Evolutionary conservation across 2,113 vertebrate genomes (phyloP), one percentile per base, ranked within the genome.

Genomic region (Ginglymostoma cirratum): DNA sequence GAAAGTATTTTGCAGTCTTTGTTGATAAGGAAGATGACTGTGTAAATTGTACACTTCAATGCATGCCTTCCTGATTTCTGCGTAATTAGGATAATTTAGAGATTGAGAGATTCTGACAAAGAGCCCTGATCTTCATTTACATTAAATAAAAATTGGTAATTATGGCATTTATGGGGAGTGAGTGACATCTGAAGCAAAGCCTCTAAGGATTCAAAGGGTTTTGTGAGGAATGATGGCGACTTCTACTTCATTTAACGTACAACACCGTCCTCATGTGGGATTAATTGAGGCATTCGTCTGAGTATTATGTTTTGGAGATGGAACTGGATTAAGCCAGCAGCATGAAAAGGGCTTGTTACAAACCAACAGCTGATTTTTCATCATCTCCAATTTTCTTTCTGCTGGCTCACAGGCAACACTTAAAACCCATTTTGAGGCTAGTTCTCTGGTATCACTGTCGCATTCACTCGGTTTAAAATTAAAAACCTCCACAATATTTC

Each of bases 1-100:
- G 87, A 55, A 92, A 92, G 34, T 92, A 92, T 92, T 92, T 92
- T 92, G 87, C 87, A 34, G 55, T 65, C 87, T 92, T 61, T 90
- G 87, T 92, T 92, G 55, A 92, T 92, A 34, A 92, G 30, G 30
- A 15, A 34, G 55, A 65, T 65, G 52, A 92, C 87, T 92, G 30
- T 61, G 52, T 92, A 92, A 92, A 65, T 92, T 92, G 27, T 52
- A 65, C 55, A 92, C 55, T 90, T 90, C 52, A 92, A 2, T 92
- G 55, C 30, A 92, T 65, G 30, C 55, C 30, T 92, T 92, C 87
- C 87, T 92, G 87, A 92, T 65, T 92, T 30, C 87, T 65, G 87
- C 65, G 65, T 92, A 92, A 92, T 92, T 92, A 92, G 65, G 87
- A 92, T 65, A 92, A 65, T 65, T 61, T 92, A 15, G 65, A n/a